These are phyloP conservation scores for Karalla daura DNA, from an alignment of 2,797 vertebrate species.

Conservation along the genomic window DNA sequence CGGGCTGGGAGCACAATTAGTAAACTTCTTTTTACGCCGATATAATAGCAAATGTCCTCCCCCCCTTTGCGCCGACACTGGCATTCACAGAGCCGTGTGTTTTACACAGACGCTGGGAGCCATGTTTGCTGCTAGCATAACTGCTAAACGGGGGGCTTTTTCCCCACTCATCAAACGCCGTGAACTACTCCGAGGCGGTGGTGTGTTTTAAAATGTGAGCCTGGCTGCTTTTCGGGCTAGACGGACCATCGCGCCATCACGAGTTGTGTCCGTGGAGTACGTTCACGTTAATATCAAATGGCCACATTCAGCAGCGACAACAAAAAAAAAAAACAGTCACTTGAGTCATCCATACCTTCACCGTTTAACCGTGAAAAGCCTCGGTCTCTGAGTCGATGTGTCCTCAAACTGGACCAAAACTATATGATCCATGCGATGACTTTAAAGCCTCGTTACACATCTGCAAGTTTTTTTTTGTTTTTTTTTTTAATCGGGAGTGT, in stretches of 20 bases:
- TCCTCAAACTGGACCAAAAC: too few relatives aligned
- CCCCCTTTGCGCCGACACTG: conserved; percentile 64
- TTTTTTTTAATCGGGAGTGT: conserved; percentile 48
- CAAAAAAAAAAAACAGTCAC: conserved; percentile 66
- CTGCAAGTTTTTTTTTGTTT: conserved; percentile 25
- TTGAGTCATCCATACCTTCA: conserved; percentile 59
- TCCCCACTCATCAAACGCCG: conserved; percentile 59
- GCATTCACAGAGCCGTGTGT: conserved; percentile 70
- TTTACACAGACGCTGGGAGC: conserved; percentile 81
- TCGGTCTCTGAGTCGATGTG: too few relatives aligned
- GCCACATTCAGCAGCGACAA: conserved; percentile 64
- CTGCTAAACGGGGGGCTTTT: conserved; percentile 74
- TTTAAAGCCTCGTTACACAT: conserved; percentile 32
- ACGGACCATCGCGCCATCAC: conserved; percentile 3
- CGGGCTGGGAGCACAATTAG: conserved; percentile 49
- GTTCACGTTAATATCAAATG: conserved; percentile 43
- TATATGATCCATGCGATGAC: background rate
- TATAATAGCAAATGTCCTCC: conserved; percentile 40
- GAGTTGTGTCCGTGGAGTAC: conserved; percentile 14
- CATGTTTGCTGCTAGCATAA: conserved; percentile 87
- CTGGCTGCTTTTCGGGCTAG: background rate
- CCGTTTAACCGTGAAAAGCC: conserved; percentile 32
- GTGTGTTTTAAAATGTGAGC: background rate
- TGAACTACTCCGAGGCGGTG: conserved; percentile 38
- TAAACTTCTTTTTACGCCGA: conserved; percentile 72